These are phyloP conservation scores for Zaprionus kolodkinae DNA, from an alignment of 1,140 invertebrate genomes.

Conservation along the genomic window DNA sequence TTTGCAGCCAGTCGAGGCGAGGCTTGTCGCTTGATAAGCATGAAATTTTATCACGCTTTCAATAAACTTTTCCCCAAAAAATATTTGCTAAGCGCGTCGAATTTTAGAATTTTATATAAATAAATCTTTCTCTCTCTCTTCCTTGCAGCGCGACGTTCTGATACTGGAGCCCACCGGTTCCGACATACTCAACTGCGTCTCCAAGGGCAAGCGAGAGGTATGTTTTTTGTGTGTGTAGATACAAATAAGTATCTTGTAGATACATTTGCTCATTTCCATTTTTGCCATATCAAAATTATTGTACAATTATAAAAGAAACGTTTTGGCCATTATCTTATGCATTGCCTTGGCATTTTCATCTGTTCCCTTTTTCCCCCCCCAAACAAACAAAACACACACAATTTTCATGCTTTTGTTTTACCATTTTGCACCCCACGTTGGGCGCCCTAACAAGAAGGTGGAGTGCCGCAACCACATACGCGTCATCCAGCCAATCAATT, in stretches of 20 bases:
- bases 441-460: slow-evolving; percentile 87
- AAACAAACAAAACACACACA: slow-evolving; percentile 42
- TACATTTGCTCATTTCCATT: slow-evolving; percentile 34
- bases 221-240: slow-evolving; percentile 61
- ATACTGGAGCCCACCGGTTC: slow-evolving; percentile 88
- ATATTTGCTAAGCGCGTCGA: slow-evolving; percentile 48
- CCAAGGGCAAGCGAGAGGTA: slow-evolving; percentile 91
- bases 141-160: slow-evolving; percentile 88
- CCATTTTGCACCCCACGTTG: slow-evolving; percentile 27
- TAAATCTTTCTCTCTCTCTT: slow-evolving; percentile 25
- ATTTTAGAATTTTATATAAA: slow-evolving; percentile 18
- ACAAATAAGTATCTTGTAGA: slow-evolving; percentile 4
- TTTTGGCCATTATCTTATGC: slow-evolving; percentile 50
- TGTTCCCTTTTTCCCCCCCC: slow-evolving; percentile 16
- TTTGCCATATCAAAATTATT: slow-evolving; percentile 37
- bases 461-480: slow-evolving; percentile 94
- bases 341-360: slow-evolving; percentile 43
- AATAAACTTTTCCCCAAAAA: slow-evolving; percentile 60
- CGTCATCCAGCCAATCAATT: slow-evolving; percentile 92
- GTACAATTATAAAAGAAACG: slow-evolving; percentile 14
- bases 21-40: slow-evolving; percentile 47
- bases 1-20: too few species aligned
- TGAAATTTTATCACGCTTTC: slow-evolving; percentile 73
- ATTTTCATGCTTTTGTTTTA: slow-evolving; percentile 41
- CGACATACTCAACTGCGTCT: slow-evolving; percentile 91